Percentiles rank a stretch among this genome's conserved stretches.
phyloP scores from a whole-genome alignment of 1,140 invertebrate genomes.

The Atta texana region DNA sequence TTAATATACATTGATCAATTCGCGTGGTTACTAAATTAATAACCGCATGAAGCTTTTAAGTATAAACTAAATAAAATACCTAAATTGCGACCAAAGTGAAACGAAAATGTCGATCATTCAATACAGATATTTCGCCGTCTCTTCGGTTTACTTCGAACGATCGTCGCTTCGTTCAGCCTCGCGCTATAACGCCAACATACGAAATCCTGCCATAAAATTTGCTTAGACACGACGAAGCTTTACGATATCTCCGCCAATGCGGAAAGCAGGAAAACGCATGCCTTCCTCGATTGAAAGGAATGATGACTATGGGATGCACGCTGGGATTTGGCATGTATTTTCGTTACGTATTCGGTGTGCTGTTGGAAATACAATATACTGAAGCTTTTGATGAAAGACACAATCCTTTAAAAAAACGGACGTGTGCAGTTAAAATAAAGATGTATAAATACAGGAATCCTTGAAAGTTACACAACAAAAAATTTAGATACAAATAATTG shows the following conservation, averaged over 20 bases:
- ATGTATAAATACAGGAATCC: background rate
- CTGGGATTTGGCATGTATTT: conserved; percentile 27
- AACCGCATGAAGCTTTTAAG: background rate
- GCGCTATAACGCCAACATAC: conserved; percentile 42
- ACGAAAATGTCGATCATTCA: conserved; percentile 20
- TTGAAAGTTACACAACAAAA: background rate
- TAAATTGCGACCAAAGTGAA: background rate
- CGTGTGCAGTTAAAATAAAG: background rate
- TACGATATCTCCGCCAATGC: conserved; percentile 44
- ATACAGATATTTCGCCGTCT: conserved; percentile 26
- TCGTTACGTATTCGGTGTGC: conserved; percentile 17
- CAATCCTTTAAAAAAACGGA: conserved; percentile 8
- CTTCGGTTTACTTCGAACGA: conserved; percentile 10
- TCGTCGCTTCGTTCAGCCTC: conserved; percentile 16
- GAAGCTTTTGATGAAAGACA: background rate
- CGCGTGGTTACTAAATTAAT: background rate
- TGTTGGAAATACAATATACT: background rate
- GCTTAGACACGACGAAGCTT: conserved; percentile 52
- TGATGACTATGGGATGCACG: background rate
- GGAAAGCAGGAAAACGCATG: conserved; percentile 40
- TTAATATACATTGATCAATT: conserved; percentile 12
- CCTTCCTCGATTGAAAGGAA: conserved; percentile 18
- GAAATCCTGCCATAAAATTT: conserved; percentile 62
- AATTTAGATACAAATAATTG: background rate
- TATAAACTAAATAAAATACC: background rate